Evolutionary conservation across 2,113 vertebrate genomes (phyloP).

Genomic region (Macquaria australasica): DNA sequence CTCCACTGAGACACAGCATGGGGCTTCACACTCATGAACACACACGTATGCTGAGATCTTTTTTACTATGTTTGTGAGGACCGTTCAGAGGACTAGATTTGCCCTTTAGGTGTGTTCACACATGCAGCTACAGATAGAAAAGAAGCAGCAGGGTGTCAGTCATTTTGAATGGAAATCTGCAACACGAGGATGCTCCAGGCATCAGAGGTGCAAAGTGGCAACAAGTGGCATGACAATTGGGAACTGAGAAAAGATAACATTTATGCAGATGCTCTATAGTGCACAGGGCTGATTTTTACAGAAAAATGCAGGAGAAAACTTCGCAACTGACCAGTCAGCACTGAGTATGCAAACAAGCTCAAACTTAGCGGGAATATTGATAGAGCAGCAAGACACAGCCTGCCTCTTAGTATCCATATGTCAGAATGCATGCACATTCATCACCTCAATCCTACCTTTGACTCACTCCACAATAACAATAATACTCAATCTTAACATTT

Average conservation of each 20-base stretch:
- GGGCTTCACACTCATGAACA: constrained; percentile 21
- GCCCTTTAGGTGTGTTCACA: not conserved
- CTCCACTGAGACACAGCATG: constrained; percentile 10
- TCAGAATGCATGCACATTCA: not conserved
- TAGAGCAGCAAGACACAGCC: not conserved
- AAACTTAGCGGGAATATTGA: not conserved
- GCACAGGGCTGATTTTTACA: too few relatives aligned
- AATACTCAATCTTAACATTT: not conserved
- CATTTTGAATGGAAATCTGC: not conserved
- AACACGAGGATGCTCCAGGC: not conserved
- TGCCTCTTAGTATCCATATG: not conserved
- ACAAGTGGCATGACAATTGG: not conserved
- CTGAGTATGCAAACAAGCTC: not conserved
- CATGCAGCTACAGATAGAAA: not conserved
- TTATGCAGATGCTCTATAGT: not conserved
- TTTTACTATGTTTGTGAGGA: not conserved
- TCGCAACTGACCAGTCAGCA: not conserved
- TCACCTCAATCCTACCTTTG: not conserved
- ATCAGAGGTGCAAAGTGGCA: not conserved
- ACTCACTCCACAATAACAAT: not conserved
- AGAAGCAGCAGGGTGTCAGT: not conserved
- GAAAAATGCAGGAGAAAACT: not conserved
- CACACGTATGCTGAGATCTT: not conserved
- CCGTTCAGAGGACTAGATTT: not conserved
- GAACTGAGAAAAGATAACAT: not conserved